Percentiles rank a stretch among this genome's conserved stretches.
Evolutionary conservation across 2,113 vertebrate species (phyloP).

Genomic region (Hippoglossus stenolepis): DNA sequence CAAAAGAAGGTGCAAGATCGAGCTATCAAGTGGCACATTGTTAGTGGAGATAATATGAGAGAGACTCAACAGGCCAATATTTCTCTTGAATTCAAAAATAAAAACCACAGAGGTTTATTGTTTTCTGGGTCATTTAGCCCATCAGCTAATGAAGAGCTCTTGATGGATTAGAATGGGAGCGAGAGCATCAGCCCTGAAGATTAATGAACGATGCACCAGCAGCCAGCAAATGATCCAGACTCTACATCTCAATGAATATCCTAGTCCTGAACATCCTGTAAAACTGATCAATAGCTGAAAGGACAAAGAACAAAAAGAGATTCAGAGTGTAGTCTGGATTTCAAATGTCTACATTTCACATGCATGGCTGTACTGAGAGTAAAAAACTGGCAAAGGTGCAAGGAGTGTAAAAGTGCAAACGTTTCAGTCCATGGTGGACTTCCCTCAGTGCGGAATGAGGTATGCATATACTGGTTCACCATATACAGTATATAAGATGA

Average conservation of each 20-base stretch:
- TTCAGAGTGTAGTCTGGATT: neutral
- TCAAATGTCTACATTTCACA: neutral
- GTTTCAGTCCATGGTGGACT: too few relatives aligned
- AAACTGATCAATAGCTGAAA: slow-evolving; percentile 7
- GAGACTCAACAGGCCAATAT: slow-evolving; percentile 8
- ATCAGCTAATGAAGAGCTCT: slow-evolving; percentile 49
- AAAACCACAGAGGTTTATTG: slow-evolving; percentile 5
- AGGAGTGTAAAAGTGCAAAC: too few relatives aligned
- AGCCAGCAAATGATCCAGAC: slow-evolving; percentile 38
- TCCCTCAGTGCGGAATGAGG: too few relatives aligned
- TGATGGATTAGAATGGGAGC: slow-evolving; percentile 49
- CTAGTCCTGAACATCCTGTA: slow-evolving; percentile 19
- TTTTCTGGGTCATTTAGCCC: slow-evolving; percentile 38
- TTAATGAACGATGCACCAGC: slow-evolving; percentile 44
- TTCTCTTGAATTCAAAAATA: slow-evolving; percentile 35
- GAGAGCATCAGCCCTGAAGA: slow-evolving; percentile 26
- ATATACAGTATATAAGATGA: too few relatives aligned
- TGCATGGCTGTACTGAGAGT: neutral
- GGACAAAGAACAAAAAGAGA: neutral
- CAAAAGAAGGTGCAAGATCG: slow-evolving; percentile 42
- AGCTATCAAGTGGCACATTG: slow-evolving; percentile 47
- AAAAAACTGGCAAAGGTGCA: too few relatives aligned
- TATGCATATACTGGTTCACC: neutral
- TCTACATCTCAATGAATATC: slow-evolving; percentile 16
- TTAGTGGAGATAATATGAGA: slow-evolving; percentile 33